Evolutionary conservation across 2,113 vertebrate genomes (phyloP).

Genomic region (Lophura nycthemera): DNA sequence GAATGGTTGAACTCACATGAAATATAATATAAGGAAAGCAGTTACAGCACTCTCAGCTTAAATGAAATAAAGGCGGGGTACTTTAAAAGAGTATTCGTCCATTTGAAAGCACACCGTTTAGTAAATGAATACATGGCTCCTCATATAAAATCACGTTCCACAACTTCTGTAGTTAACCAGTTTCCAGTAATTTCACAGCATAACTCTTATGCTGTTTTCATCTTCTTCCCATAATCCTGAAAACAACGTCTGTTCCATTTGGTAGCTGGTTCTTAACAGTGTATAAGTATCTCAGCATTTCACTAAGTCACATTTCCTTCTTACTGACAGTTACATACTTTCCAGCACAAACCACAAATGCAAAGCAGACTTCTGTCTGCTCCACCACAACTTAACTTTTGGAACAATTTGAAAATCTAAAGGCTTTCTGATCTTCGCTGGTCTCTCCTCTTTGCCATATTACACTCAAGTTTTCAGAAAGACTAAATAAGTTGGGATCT

Average conservation of each 20-base stretch:
- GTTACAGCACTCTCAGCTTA: neutral
- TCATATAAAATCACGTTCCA: neutral
- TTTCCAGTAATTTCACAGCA: neutral
- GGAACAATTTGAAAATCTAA: neutral
- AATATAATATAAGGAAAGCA: neutral
- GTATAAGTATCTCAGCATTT: neutral
- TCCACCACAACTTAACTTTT: neutral
- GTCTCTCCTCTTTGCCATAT: neutral
- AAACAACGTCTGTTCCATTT: neutral
- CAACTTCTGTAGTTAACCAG: neutral
- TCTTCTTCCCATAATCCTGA: neutral
- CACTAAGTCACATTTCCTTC: neutral
- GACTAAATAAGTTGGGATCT: neutral
- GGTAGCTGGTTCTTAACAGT: neutral
- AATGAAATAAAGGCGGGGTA: neutral
- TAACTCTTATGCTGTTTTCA: neutral
- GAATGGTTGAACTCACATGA: neutral
- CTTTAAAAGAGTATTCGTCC: neutral
- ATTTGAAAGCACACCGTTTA: neutral
- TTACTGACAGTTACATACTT: neutral
- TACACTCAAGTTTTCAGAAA: neutral
- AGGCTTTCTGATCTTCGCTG: neutral
- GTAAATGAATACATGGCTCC: neutral
- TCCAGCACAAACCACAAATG: neutral
- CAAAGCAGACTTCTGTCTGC: neutral